Percentiles rank a stretch among this genome's conserved stretches.
Conservation (phyloP, 2,888 invertebrate genomes). For the Aquatica leii region DNA sequence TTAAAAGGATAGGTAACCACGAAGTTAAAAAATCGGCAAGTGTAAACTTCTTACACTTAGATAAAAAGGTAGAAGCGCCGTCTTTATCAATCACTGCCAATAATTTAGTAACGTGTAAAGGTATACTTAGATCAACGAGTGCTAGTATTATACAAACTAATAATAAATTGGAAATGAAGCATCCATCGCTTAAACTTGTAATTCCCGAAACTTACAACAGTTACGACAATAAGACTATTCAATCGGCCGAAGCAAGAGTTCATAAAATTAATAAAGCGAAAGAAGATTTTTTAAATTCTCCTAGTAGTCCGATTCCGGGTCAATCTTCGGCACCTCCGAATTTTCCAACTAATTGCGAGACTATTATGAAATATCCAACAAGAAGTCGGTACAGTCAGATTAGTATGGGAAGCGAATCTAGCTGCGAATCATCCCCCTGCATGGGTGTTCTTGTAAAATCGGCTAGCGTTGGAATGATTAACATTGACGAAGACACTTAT, state of each 20-base stretch:
- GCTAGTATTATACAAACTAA: constrained; percentile 31
- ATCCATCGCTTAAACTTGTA: constrained; percentile 50
- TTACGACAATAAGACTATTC: no score
- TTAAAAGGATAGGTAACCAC: constrained; percentile 58
- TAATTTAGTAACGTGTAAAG: constrained; percentile 41
- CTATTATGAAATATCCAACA: constrained; percentile 46
- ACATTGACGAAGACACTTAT: constrained; percentile 70
- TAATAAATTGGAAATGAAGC: constrained; percentile 42
- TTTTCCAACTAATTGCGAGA: constrained; percentile 8
- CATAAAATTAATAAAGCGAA: constrained; percentile 74
- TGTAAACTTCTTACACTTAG: constrained; percentile 53
- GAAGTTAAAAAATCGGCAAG: constrained; percentile 75
- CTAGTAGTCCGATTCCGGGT: constrained; percentile 34
- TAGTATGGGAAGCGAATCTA: constrained; percentile 70
- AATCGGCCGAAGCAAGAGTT: constrained; percentile 61
- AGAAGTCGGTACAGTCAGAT: constrained; percentile 64
- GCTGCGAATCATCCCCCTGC: constrained; percentile 54
- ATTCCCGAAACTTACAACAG: constrained; percentile 31
- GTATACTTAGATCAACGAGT: constrained; percentile 36
- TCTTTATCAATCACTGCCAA: constrained; percentile 32
- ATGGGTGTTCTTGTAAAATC: constrained; percentile 71
- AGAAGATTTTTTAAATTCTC: constrained; percentile 70
- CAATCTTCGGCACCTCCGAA: constrained; percentile 33
- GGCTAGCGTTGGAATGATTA: constrained; percentile 81
- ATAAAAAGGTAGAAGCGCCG: constrained; percentile 55